A percentile compares a stretch with the other conserved stretches of the same genome.
These are phyloP conservation scores for Octonoba sinensis DNA, from an alignment of 2,888 invertebrate genomes.

Conservation along the genomic window DNA sequence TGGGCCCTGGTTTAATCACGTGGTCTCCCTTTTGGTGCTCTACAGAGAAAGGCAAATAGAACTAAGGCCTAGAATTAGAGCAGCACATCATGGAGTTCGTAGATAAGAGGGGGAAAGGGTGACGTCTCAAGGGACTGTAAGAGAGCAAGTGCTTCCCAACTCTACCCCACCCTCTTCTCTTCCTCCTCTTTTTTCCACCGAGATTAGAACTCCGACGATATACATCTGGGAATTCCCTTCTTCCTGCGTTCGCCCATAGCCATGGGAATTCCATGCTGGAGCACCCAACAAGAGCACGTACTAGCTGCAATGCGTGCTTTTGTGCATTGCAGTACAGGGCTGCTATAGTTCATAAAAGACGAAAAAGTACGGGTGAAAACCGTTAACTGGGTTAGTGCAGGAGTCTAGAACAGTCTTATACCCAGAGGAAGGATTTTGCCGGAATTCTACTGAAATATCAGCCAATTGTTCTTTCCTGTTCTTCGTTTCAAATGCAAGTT, in stretches of 20 bases:
- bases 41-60: conserved; percentile 47
- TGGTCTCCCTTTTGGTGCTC: conserved; percentile 50
- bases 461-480: no score
- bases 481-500: no score
- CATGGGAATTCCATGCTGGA: not conserved
- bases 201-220: conserved; percentile 52
- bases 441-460: no score
- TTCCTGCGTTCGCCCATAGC: not conserved
- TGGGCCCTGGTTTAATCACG: conserved; percentile 60
- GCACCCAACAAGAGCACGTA: conserved; percentile 40
- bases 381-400: not conserved
- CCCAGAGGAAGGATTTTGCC: no score
- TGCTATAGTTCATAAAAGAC: not conserved
- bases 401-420: no score
- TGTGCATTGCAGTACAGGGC: conserved; percentile 1
- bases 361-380: no score
- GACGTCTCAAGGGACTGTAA: conserved; percentile 20
- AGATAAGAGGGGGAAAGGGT: conserved; percentile 35
- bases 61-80: conserved; percentile 43
- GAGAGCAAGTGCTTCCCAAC: conserved; percentile 45
- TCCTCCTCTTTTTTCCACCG: conserved; percentile 8
- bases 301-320: conserved; percentile 43
- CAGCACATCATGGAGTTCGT: conserved; percentile 23
- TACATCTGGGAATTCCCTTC: conserved; percentile 11
- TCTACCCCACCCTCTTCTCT: not conserved